Base-by-base conservation (phyloP, 1,140 invertebrate species). In the Magallana ariakensis region DNA sequence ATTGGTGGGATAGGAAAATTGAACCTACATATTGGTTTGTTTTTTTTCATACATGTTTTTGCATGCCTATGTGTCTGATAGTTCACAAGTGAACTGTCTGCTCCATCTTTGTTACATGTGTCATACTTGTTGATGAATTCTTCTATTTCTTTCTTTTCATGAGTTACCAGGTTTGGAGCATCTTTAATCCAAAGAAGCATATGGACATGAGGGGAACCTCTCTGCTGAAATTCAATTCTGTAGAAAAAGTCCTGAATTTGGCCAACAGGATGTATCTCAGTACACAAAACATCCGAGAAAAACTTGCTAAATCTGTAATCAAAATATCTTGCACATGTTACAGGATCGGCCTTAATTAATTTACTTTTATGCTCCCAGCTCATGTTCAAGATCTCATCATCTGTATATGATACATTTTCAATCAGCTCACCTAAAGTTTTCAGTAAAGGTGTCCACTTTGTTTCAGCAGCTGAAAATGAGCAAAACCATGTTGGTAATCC, bases 391-490 rank as follows among this genome's bases (percentile, higher is more conserved):
- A 90, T 82, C 56, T 89, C 66, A 53, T 86, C 85, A 62, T 90
- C 87, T 62, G 80, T 15, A 10, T 87, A n/a, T 80, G 54, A 70
- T 22, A 56, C 56, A 53, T 60, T 60, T 6, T 85, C 55, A 46
- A 85, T 46, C 22, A 91, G 62, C 62, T 80, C 80, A 15, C 70
- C 83, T 13, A 91, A 66, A 19, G 83, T 88, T 87, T 84, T 88
- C 22, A 91, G 82, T 56, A 90, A 60, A 84, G 87, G 87, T 26
- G 57, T 54, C 90, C 90, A 91, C 60, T 60, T 87, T 33, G 89
- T 90, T 70, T 91, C 90, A 22, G 89, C 90, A 56, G 90, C 84
- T 22, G 90, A 91, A 19, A 90, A 81, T 54, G 86, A 90, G 13
- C 87, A 84, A 80, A 90, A 91, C 84, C 85, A 90, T 83, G 87